A percentile compares a stretch with the other conserved stretches of the same genome.
These are phyloP conservation scores for Falco biarmicus DNA, from an alignment of 2,797 vertebrate species.

Conservation along the genomic window DNA sequence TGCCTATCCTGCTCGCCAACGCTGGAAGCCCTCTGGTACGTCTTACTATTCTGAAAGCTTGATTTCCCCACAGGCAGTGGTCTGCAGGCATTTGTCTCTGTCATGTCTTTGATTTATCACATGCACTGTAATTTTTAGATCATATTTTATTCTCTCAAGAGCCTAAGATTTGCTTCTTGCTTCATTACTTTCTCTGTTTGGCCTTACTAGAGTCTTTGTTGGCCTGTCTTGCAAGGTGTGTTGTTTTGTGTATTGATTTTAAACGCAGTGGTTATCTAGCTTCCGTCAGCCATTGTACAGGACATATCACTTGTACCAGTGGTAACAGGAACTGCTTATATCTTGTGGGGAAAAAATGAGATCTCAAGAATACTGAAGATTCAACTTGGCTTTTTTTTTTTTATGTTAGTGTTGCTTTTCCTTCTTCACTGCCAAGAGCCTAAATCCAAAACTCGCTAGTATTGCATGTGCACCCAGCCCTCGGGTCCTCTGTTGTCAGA, in stretches of 20 bases:
- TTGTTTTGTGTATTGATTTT: neutral
- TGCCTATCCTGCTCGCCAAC: constrained; percentile 90
- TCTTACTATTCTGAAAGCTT: neutral
- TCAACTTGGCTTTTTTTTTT: neutral
- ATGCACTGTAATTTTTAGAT: neutral
- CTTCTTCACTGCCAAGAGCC: neutral
- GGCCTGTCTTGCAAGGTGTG: neutral
- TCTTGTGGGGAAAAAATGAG: neutral
- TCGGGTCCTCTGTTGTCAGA: neutral
- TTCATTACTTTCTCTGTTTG: neutral
- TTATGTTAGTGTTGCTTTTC: neutral
- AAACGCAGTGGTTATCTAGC: neutral
- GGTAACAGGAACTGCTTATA: neutral
- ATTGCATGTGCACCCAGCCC: too few species aligned
- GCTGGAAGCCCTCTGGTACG: constrained; percentile 83
- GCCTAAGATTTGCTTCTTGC: neutral
- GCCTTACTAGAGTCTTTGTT: neutral
- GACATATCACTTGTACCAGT: neutral
- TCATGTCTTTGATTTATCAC: neutral
- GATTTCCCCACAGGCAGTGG: neutral
- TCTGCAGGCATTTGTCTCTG: neutral
- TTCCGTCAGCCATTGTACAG: neutral
- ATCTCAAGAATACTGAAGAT: neutral
- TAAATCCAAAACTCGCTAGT: neutral
- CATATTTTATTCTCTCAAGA: neutral